A percentile compares a stretch with the other conserved stretches of the same genome.
These are phyloP conservation scores for Macaca mulatta DNA, from an alignment of 2,113 vertebrate genomes.

Conservation along the genomic window DNA sequence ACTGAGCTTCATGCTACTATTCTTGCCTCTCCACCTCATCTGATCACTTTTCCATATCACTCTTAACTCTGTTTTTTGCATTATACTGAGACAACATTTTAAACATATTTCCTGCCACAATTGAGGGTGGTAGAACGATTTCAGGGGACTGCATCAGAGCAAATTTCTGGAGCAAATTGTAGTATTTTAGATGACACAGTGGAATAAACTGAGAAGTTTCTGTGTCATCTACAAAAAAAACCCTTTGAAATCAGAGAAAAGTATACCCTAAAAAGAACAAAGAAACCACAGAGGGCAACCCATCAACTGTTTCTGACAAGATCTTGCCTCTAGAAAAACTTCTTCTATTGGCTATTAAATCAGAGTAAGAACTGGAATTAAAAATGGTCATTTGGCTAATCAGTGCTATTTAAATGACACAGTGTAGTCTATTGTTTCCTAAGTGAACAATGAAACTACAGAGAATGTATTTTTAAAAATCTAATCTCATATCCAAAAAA, in stretches of 20 bases:
- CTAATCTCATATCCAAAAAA: slow-evolving; percentile 44
- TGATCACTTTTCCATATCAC: background rate
- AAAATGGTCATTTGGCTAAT: slow-evolving; percentile 49
- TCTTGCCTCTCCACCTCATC: background rate
- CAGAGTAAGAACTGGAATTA: background rate
- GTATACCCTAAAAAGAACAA: background rate
- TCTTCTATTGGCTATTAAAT: background rate
- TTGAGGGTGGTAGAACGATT: background rate
- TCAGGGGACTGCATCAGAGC: background rate
- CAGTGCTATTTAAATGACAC: slow-evolving; percentile 51
- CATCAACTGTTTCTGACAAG: slow-evolving; percentile 22
- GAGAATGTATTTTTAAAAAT: slow-evolving; percentile 42
- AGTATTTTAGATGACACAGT: background rate
- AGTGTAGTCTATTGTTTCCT: slow-evolving; percentile 28
- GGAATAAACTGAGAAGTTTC: slow-evolving; percentile 25
- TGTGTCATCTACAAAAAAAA: background rate
- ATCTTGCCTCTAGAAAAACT: background rate
- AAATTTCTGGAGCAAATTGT: background rate
- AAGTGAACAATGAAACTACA: slow-evolving; percentile 47
- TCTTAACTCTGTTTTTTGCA: background rate
- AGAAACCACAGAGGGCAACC: background rate
- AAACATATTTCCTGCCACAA: background rate
- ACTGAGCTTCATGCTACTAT: background rate
- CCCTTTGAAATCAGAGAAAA: background rate
- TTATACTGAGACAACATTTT: background rate